A percentile compares a stretch with the other conserved stretches of the same genome.
Conservation (phyloP, 2,888 invertebrate species). For the Pyrocoelia pectoralis region DNA sequence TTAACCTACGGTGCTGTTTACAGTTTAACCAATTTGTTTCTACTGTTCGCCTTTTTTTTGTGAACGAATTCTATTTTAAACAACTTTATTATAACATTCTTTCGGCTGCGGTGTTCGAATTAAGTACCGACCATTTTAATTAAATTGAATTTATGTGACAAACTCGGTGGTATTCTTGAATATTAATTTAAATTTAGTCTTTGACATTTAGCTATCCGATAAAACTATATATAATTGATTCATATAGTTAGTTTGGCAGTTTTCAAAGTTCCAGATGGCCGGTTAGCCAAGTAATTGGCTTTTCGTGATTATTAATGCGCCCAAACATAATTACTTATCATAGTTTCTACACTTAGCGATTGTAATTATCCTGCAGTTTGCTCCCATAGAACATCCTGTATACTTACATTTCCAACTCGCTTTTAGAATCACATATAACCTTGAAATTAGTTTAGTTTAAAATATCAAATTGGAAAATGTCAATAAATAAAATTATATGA, state of each 20-base stretch:
- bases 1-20: conserved; percentile 26
- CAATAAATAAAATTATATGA: no score
- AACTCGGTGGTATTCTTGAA: neutral
- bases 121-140: conserved; percentile 1
- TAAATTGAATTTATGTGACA: conserved; percentile 10
- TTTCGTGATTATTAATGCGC: no score
- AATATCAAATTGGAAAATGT: no score
- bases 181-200: conserved; percentile 7
- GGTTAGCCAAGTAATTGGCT: neutral
- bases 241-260: neutral
- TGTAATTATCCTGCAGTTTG: no score
- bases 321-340: no score
- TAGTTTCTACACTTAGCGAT: no score
- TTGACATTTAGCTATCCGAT: conserved; percentile 6
- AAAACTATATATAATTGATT: neutral
- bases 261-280: neutral
- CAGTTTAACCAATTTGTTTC: conserved; percentile 22
- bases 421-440: no score
- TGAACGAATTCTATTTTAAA: conserved; percentile 3
- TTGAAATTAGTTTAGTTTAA: no score
- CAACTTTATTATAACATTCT: conserved; percentile 3
- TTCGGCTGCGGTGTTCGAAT: neutral
- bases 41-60: neutral
- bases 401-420: no score
- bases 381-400: no score